These are phyloP conservation scores for Calliphora vomitoria DNA, from an alignment of 2,888 invertebrate species.

Conservation along the genomic window DNA sequence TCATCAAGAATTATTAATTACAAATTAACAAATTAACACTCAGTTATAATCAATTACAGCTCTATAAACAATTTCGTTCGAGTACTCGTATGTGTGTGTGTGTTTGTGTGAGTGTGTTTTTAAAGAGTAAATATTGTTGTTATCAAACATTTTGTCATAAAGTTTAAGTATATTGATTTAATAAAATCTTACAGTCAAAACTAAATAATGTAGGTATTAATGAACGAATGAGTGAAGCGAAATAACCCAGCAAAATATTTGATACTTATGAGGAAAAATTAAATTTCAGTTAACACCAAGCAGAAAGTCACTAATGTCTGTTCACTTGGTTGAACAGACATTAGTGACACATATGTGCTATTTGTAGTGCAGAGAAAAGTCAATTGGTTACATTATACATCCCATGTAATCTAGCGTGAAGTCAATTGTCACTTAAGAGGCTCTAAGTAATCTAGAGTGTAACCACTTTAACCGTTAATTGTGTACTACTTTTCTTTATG, in stretches of 20 bases:
- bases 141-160: constrained; percentile 27
- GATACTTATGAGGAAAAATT: not conserved
- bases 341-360: too few relatives aligned
- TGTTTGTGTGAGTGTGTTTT: not conserved
- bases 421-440: too few relatives aligned
- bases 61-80: not conserved
- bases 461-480: too few relatives aligned
- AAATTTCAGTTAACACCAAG: too few relatives aligned
- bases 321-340: too few relatives aligned
- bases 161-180: constrained; percentile 27
- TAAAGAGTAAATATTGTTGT: constrained; percentile 17
- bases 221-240: not conserved
- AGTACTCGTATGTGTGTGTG: not conserved
- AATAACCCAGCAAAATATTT: constrained; percentile 6
- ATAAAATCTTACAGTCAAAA: constrained; percentile 1
- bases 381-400: too few relatives aligned
- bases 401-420: too few relatives aligned
- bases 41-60: constrained; percentile 39
- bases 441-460: too few relatives aligned
- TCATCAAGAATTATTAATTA: constrained; percentile 48
- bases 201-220: not conserved
- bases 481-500: too few relatives aligned
- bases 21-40: constrained; percentile 59
- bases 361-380: too few relatives aligned
- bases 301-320: too few relatives aligned